Evolutionary conservation across 2,797 vertebrate species (phyloP).

Genomic region (Parauchenoglanis punctatus): DNA sequence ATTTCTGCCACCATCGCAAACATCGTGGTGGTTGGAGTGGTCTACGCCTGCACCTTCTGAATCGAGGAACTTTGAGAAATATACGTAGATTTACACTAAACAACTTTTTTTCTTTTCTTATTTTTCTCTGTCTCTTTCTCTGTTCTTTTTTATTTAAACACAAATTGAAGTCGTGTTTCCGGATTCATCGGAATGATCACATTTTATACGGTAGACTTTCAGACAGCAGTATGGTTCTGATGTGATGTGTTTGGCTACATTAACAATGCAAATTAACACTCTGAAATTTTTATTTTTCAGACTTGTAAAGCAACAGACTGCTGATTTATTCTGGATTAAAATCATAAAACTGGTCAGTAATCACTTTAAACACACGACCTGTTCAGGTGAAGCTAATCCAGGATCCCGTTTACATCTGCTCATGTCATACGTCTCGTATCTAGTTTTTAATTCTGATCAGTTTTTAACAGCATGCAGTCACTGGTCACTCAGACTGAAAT

Average conservation of each 20-base stretch:
- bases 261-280: too few relatives aligned
- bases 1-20: slow-evolving; percentile 90
- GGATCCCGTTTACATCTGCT: neutral
- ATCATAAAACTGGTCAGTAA: neutral
- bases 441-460: neutral
- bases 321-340: neutral
- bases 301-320: neutral
- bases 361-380: neutral
- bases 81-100: neutral
- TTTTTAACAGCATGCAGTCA: neutral
- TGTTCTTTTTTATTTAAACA: neutral
- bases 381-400: neutral
- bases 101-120: neutral
- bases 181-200: neutral
- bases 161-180: neutral
- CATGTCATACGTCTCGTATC: neutral
- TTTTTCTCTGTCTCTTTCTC: neutral
- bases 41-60: slow-evolving; percentile 90
- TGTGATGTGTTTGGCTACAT: neutral
- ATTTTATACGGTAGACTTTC: neutral
- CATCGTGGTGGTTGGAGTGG: slow-evolving; percentile 88
- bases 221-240: neutral
- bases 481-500: neutral
- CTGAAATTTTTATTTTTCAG: neutral
- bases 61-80: neutral